Conservation (phyloP, 2,113 vertebrate genomes). For the Pristiophorus japonicus region DNA sequence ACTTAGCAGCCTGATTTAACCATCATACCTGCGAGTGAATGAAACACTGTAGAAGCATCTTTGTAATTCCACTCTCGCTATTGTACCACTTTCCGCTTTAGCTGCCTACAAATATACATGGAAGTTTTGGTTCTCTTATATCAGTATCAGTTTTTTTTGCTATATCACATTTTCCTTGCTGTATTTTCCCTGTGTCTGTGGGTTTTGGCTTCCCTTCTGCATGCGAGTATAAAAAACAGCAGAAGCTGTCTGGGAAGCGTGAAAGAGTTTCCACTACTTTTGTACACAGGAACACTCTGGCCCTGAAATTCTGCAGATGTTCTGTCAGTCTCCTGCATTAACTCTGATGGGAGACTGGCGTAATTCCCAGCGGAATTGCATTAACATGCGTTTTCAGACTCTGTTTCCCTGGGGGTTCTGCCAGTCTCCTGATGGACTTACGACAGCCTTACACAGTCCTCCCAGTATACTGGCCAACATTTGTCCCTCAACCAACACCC, state of each 20-base stretch:
- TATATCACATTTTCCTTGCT: background rate
- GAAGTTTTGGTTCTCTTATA: background rate
- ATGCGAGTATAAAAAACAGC: background rate
- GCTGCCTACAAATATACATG: background rate
- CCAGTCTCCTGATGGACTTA: background rate
- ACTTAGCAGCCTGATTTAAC: background rate
- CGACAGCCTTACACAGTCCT: background rate
- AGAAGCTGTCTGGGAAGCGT: background rate
- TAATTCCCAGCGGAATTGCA: background rate
- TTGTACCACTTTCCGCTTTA: background rate
- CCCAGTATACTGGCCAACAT: background rate
- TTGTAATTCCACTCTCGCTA: background rate
- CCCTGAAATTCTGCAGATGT: background rate
- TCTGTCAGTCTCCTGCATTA: too few relatives aligned
- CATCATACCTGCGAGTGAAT: background rate
- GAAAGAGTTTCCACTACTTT: background rate
- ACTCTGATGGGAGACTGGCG: background rate
- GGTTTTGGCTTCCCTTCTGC: background rate
- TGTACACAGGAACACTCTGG: background rate
- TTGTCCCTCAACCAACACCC: background rate
- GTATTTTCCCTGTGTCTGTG: background rate
- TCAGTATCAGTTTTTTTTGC: background rate
- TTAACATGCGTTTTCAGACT: background rate
- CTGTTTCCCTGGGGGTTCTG: background rate
- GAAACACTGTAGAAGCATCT: background rate